These are phyloP conservation scores for Trachelus iudaicus DNA, from an alignment of 2,888 invertebrate species.

Conservation along the genomic window DNA sequence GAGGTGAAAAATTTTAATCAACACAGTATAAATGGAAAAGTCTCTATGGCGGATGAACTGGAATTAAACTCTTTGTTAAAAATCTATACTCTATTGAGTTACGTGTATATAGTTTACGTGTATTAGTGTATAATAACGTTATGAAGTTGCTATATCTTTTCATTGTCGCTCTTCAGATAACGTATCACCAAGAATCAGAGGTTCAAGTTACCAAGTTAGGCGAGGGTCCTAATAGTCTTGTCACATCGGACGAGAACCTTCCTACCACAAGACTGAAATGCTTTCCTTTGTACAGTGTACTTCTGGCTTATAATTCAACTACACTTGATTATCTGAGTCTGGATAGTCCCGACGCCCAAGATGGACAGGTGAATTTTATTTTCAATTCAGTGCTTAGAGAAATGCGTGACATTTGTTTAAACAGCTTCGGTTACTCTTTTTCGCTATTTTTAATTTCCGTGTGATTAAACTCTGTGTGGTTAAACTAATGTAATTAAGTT, in stretches of 20 bases:
- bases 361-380: conserved; percentile 43
- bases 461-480: too few relatives aligned
- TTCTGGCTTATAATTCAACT: conserved; percentile 80
- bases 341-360: conserved; percentile 64
- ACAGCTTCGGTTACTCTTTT: background rate
- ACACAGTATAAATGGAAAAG: background rate
- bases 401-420: background rate
- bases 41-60: background rate
- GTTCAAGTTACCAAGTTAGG: conserved; percentile 61
- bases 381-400: background rate
- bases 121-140: background rate
- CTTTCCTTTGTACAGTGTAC: conserved; percentile 84
- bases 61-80: background rate
- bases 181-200: conserved; percentile 61
- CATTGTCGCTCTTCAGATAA: conserved; percentile 44
- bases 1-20: conserved; percentile 68
- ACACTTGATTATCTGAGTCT: conserved; percentile 78
- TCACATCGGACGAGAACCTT: conserved; percentile 52
- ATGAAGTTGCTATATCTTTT: background rate
- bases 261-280: conserved; percentile 79
- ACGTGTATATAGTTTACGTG: background rate
- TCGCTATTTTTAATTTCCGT: background rate
- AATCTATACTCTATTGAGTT: background rate
- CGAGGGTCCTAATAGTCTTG: conserved; percentile 61
- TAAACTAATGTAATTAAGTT: too few relatives aligned